Evolutionary conservation across 2,797 vertebrate genomes (phyloP).

Genomic region (Monodelphis domestica): DNA sequence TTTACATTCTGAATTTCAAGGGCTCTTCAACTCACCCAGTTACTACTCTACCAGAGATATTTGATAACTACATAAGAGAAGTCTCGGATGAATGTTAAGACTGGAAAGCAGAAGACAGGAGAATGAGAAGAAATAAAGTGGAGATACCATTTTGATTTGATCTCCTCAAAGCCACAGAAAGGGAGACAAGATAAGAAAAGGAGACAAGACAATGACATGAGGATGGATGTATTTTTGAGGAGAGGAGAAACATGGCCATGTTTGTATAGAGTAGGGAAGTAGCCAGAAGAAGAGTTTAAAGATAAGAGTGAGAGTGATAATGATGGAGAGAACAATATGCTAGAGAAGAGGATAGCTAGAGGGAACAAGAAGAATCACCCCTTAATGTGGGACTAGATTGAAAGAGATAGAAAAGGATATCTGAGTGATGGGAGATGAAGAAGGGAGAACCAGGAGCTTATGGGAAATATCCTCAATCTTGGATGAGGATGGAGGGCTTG

Average conservation of each 20-base stretch:
- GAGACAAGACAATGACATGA: neutral
- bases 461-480: neutral
- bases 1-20: constrained; percentile 51
- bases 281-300: too few species aligned
- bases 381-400: neutral
- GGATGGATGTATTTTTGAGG: neutral
- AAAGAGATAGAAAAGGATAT: neutral
- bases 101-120: neutral
- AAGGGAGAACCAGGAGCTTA: neutral
- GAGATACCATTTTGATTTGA: neutral
- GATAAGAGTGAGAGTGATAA: too few species aligned
- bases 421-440: neutral
- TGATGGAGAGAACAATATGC: too few species aligned
- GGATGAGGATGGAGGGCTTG: too few species aligned
- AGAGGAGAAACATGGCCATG: too few species aligned
- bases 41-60: neutral
- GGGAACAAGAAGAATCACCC: neutral
- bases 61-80: neutral
- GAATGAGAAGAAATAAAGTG: neutral
- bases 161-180: neutral
- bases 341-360: neutral
- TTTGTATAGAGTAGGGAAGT: too few species aligned
- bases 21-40: neutral
- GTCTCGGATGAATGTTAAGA: neutral
- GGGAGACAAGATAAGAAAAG: neutral